Evolutionary conservation across 2,888 invertebrate species (phyloP).

Genomic region (Parelbella ahira): DNA sequence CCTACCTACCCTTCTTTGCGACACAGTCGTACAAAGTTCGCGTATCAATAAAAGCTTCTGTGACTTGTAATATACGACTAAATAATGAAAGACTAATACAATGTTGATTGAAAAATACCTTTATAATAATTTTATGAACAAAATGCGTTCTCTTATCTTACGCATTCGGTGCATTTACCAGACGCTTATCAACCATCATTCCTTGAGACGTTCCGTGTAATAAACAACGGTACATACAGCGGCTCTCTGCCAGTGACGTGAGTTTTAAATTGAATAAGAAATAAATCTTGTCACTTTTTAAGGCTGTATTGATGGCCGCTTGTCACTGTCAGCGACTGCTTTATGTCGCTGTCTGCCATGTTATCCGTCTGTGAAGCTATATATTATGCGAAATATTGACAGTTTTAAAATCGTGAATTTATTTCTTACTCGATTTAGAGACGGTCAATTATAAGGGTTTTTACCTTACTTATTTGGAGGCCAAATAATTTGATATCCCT

Average conservation of each 20-base stretch:
- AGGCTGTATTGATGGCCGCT: slow-evolving; percentile 48
- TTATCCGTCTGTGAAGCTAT: slow-evolving; percentile 4
- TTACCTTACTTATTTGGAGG: slow-evolving; percentile 1
- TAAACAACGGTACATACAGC: slow-evolving; percentile 25
- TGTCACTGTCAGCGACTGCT: slow-evolving; percentile 31
- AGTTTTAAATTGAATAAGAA: slow-evolving; percentile 66
- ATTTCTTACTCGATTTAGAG: slow-evolving; percentile 3
- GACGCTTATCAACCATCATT: slow-evolving; percentile 9
- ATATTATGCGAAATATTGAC: slow-evolving; percentile 16
- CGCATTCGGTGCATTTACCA: too few species aligned
- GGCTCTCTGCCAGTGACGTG: slow-evolving; percentile 33
- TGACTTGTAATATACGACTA: too few species aligned
- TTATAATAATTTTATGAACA: too few species aligned
- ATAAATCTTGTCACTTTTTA: slow-evolving; percentile 66
- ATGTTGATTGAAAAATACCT: too few species aligned
- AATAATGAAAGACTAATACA: too few species aligned
- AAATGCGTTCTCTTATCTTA: too few species aligned
- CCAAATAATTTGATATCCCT: too few species aligned
- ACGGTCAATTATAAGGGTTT: slow-evolving; percentile 8
- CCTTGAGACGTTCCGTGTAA: slow-evolving; percentile 3
- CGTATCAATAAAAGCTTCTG: too few species aligned
- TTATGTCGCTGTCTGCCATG: slow-evolving; percentile 16
- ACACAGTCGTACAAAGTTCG: too few species aligned
- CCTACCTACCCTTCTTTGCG: too few species aligned
- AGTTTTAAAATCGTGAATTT: slow-evolving; percentile 18